Percentiles rank a stretch among this genome's conserved stretches.
Evolutionary conservation across 2,888 invertebrate species (phyloP).

Genomic region (Clunio marinus): DNA sequence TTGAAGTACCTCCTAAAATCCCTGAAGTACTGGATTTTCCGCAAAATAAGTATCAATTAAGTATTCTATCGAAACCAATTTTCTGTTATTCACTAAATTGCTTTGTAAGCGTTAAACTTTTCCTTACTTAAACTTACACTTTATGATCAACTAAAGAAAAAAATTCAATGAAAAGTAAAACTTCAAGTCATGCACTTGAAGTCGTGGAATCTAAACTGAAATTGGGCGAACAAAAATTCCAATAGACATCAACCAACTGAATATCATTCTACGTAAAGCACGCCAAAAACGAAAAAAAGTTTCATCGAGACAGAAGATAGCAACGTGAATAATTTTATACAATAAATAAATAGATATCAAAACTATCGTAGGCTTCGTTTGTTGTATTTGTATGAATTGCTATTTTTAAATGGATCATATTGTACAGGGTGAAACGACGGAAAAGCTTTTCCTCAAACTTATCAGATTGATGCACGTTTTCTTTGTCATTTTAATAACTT

Average conservation of each 20-base stretch:
- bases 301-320: neutral
- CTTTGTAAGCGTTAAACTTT: neutral
- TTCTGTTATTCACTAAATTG: neutral
- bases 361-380: neutral
- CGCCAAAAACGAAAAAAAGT: neutral
- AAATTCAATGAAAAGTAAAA: neutral
- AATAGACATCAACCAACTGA: neutral
- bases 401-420: constrained; percentile 13
- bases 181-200: neutral
- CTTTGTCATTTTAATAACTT: too few relatives aligned
- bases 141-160: neutral
- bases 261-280: constrained; percentile 11
- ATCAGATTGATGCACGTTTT: too few relatives aligned
- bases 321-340: neutral
- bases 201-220: neutral
- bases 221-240: neutral
- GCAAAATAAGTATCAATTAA: neutral
- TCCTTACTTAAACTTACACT: neutral
- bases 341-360: constrained; percentile 1
- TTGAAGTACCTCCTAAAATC: too few relatives aligned
- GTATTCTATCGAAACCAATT: neutral
- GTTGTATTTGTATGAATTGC: neutral
- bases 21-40: too few relatives aligned
- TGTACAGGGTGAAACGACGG: neutral
- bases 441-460: too few relatives aligned